Evolutionary conservation across 2,797 vertebrate genomes (phyloP).

Genomic region (Acanthurus tractus): DNA sequence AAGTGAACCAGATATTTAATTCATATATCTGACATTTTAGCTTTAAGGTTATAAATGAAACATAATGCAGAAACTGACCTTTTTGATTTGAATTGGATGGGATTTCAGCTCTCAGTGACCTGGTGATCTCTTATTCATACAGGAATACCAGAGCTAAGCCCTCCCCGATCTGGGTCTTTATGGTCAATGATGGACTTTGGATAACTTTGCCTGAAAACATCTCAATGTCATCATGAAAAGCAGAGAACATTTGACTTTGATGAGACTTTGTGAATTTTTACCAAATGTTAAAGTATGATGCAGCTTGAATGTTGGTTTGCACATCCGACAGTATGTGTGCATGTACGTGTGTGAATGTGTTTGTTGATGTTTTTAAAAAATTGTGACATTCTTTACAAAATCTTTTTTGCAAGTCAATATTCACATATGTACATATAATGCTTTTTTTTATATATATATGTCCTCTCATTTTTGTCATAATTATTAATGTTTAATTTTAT

Average conservation of each 20-base stretch:
- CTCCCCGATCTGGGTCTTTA: constrained; percentile 17
- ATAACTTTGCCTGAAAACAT: constrained; percentile 26
- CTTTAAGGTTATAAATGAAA: constrained; percentile 57
- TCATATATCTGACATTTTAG: constrained; percentile 46
- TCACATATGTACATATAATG: neutral
- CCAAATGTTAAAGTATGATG: neutral
- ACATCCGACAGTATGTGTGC: neutral
- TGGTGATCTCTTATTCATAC: constrained; percentile 70
- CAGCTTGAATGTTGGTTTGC: neutral
- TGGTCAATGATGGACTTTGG: constrained; percentile 43
- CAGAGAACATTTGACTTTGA: constrained; percentile 1
- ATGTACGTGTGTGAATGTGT: too few relatives aligned
- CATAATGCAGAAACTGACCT: constrained; percentile 58
- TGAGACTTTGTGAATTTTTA: neutral
- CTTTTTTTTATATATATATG: neutral
- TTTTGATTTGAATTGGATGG: constrained; percentile 57
- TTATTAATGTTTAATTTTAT: neutral
- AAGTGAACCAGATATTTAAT: constrained; percentile 28
- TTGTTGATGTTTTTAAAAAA: too few relatives aligned
- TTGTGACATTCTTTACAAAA: too few relatives aligned
- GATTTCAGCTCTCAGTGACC: constrained; percentile 55
- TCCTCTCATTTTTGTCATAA: neutral
- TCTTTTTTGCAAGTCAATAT: neutral
- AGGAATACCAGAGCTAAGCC: constrained; percentile 30
- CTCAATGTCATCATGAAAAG: constrained; percentile 16